Percentiles rank a stretch among this genome's conserved stretches.
These are phyloP conservation scores for Chelonia mydas DNA, from an alignment of 2,797 vertebrate genomes.

Conservation along the genomic window DNA sequence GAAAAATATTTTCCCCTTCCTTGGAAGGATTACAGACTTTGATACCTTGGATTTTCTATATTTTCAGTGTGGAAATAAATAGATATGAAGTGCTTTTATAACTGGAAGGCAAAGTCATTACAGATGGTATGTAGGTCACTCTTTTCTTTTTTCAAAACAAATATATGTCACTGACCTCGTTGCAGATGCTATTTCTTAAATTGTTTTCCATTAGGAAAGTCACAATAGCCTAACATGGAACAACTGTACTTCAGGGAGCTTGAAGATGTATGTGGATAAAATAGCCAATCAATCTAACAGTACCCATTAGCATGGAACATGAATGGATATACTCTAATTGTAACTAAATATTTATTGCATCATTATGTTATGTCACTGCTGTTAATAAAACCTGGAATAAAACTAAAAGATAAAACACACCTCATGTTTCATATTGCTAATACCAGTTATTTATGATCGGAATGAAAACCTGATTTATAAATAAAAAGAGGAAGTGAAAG, in stretches of 20 bases:
- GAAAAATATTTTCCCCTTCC: neutral
- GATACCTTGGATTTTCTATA: conserved; percentile 23
- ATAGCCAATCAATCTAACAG: neutral
- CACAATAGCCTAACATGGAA: conserved; percentile 4
- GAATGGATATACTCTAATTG: neutral
- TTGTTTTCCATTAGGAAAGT: conserved; percentile 46
- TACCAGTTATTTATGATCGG: conserved; percentile 35
- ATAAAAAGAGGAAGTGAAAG: conserved; percentile 10
- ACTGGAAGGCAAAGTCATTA: conserved; percentile 51
- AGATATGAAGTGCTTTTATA: conserved; percentile 40
- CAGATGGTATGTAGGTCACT: conserved; percentile 9
- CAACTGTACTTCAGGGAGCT: neutral
- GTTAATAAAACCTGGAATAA: conserved; percentile 32
- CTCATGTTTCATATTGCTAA: conserved; percentile 37
- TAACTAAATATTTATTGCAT: neutral
- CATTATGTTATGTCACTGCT: neutral
- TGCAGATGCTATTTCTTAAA: conserved; percentile 25
- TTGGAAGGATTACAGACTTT: conserved; percentile 1
- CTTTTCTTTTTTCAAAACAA: neutral
- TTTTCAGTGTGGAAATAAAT: conserved; percentile 29
- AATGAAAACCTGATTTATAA: conserved; percentile 60
- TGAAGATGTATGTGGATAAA: neutral
- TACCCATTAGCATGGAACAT: accelerated
- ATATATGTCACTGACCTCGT: neutral
- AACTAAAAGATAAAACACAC: conserved; percentile 39